Evolutionary conservation across 2,888 invertebrate species (phyloP), one percentile per base, ranked within the genome.

Genomic region (Epistrophella euchroma): DNA sequence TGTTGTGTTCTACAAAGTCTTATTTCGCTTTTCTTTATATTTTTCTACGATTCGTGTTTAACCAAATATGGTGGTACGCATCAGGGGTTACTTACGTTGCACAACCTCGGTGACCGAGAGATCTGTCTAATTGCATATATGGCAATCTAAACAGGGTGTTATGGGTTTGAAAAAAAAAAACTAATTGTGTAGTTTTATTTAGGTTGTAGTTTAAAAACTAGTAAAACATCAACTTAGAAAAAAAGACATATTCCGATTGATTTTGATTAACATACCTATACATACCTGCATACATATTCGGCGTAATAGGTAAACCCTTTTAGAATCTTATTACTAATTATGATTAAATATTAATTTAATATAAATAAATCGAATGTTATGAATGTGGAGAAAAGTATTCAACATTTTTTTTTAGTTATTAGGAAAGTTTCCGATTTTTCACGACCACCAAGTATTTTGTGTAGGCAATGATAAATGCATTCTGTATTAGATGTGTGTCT

Each of bases 11-110:
- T 72, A 72, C 50, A 28, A 28, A 60, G 62, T 66, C 40, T 58
- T 40, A 2, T 17, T 78, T 28, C 9, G 17, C 17, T 47, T 55
- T 45, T 17, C 25, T 47, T 50, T 15, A 22, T 37, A 60, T 50
- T 66, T 35, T 47, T 72, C 28, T 56, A 43, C 4, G 35, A 22
- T 43, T 43, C 37, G 56, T 70, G 56, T 68, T 40, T 73, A 58
- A 35, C 81, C 64, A 70, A 64, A 77, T 81, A 81, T 81, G 73
- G 85, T 22, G 17, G 56, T 64, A 77, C 68, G 76, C 81, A 85
- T 76, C 85, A 76, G 77, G 43, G 73, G 62, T 73, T 72, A 68
- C 56, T 47, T 60, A 72, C 64, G 66, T 82, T 83, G 73, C 83
- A 83, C 68, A 78, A 55, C 47, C 17, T 22, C 56, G 10, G 28